Evolutionary conservation across 2,113 vertebrate genomes (phyloP).

Genomic region (Mola mola): DNA sequence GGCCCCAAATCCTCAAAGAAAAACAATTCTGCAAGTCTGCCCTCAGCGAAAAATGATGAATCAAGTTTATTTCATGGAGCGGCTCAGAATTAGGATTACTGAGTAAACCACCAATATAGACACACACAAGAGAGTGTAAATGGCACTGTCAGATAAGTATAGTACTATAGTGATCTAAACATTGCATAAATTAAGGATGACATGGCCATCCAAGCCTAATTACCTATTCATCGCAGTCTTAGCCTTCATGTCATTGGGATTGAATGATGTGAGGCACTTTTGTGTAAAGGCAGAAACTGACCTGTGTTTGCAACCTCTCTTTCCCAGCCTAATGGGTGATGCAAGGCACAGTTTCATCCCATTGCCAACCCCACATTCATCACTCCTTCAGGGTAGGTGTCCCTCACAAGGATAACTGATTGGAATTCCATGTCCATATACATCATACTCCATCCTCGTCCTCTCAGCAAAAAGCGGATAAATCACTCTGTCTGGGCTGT

Average conservation of each 20-base stretch:
- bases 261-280: constrained; percentile 23
- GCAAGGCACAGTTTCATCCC: constrained; percentile 19
- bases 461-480: constrained; percentile 73
- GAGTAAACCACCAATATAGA: constrained; percentile 26
- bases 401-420: constrained; percentile 72
- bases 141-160: constrained; percentile 3
- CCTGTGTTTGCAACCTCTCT: too few species aligned
- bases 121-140: background rate
- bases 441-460: constrained; percentile 75
- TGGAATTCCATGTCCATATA: constrained; percentile 76
- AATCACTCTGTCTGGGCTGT: constrained; percentile 70
- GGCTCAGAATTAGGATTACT: constrained; percentile 19
- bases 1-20: constrained; percentile 21
- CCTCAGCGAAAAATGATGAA: constrained; percentile 25
- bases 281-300: too few species aligned
- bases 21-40: constrained; percentile 23
- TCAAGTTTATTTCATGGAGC: constrained; percentile 27
- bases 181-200: constrained; percentile 2
- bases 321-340: constrained; percentile 12
- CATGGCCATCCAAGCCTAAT: background rate
- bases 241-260: constrained; percentile 1
- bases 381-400: constrained; percentile 58
- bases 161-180: background rate
- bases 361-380: constrained; percentile 33
- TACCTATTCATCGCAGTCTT: background rate